Conservation (phyloP, 2,888 invertebrate species). For the Eilema depressum region DNA sequence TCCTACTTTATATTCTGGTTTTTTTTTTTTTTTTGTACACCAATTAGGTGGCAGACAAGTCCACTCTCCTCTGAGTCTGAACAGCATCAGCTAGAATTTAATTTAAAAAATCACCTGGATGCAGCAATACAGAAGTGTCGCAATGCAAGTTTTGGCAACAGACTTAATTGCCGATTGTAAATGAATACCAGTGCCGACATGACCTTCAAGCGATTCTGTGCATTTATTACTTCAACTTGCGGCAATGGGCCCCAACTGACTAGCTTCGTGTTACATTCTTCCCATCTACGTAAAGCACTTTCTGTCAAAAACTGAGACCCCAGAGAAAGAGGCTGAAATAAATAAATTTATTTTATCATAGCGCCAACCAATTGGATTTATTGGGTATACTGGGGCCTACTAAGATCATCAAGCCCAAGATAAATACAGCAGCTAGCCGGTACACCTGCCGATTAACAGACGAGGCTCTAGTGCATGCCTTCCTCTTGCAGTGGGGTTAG, state of each 20-base stretch:
- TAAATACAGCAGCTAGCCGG: neutral
- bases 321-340: slow-evolving; percentile 90
- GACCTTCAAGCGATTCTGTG: slow-evolving; percentile 96
- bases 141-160: slow-evolving; percentile 92
- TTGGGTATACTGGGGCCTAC: no score
- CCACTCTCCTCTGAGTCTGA: no score
- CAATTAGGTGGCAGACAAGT: no score
- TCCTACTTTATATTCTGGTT: no score
- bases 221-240: slow-evolving; percentile 95
- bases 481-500: no score
- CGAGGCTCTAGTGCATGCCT: no score
- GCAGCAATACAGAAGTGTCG: slow-evolving; percentile 93
- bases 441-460: neutral
- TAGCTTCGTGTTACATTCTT: slow-evolving; percentile 95
- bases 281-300: slow-evolving; percentile 94
- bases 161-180: slow-evolving; percentile 94
- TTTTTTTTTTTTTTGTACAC: no score
- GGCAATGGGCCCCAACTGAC: slow-evolving; percentile 97
- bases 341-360: slow-evolving; percentile 2
- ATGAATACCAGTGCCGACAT: slow-evolving; percentile 95
- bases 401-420: no score
- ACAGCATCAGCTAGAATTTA: neutral
- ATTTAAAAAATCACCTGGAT: slow-evolving; percentile 87
- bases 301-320: slow-evolving; percentile 94
- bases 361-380: no score